phyloP scores from a whole-genome alignment of 2,888 invertebrate species.

The Exephanes ischioxanthus region DNA sequence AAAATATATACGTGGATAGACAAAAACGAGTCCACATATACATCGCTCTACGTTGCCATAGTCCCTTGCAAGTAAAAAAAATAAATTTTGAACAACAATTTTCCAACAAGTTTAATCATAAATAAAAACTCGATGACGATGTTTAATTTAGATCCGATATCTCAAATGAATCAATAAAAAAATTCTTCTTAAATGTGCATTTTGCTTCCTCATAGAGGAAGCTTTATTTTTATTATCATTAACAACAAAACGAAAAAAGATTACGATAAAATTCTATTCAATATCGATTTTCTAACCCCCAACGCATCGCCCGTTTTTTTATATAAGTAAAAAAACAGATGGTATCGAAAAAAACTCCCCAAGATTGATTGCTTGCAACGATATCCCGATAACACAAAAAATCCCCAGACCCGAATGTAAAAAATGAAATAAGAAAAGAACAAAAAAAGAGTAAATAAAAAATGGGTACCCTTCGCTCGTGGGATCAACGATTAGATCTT shows the following conservation, averaged over 20 bases:
- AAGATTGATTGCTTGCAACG: background rate
- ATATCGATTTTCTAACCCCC: background rate
- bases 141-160: background rate
- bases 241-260: background rate
- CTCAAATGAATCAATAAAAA: background rate
- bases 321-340: background rate
- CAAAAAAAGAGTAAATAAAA: background rate
- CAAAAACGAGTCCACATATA: background rate
- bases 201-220: no score
- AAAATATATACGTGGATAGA: background rate
- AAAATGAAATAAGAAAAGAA: background rate
- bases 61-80: background rate
- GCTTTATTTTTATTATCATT: no score
- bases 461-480: background rate
- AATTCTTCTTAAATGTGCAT: background rate
- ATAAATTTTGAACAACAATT: background rate
- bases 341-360: background rate
- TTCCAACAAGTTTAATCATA: background rate
- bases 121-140: background rate
- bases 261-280: background rate
- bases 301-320: background rate
- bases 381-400: background rate
- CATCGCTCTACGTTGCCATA: background rate
- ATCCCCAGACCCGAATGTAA: background rate
- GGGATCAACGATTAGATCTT: constrained; percentile 68